Conservation (phyloP, 2,113 vertebrate species). For the Amazona guildingii region DNA sequence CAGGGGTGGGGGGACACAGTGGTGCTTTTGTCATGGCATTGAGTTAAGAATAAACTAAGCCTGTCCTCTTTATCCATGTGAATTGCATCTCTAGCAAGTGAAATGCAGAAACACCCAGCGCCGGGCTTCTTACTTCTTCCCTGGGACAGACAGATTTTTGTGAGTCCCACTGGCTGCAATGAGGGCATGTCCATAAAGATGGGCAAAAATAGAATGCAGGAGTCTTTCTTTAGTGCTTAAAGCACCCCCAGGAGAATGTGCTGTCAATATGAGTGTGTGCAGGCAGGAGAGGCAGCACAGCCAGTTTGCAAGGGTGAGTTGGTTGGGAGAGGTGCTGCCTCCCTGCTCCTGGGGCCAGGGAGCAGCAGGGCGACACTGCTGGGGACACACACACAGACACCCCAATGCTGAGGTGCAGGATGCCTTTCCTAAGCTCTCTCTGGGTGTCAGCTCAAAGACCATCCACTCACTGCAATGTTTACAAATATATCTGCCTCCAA, state of each 20-base stretch:
- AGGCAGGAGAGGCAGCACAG: neutral
- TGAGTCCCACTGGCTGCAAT: neutral
- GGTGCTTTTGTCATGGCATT: neutral
- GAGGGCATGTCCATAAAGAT: neutral
- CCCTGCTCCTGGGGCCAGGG: neutral
- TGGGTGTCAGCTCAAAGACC: neutral
- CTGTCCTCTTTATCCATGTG: neutral
- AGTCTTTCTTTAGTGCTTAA: neutral
- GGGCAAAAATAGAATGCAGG: neutral
- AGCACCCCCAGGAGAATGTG: neutral
- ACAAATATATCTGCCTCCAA: conserved; percentile 17
- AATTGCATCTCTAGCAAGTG: neutral
- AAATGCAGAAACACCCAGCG: neutral
- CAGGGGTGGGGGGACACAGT: too few species aligned
- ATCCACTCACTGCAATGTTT: neutral
- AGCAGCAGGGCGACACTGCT: neutral
- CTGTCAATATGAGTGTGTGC: fast-evolving
- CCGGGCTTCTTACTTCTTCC: neutral
- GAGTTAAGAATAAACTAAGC: neutral
- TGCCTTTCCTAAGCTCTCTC: neutral
- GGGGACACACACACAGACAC: too few species aligned
- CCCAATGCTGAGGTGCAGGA: neutral
- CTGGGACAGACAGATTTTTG: neutral
- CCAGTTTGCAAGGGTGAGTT: neutral
- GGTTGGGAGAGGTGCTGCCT: neutral